Conservation (phyloP, 2,113 vertebrate species). For the Thamnaconus septentrionalis region DNA sequence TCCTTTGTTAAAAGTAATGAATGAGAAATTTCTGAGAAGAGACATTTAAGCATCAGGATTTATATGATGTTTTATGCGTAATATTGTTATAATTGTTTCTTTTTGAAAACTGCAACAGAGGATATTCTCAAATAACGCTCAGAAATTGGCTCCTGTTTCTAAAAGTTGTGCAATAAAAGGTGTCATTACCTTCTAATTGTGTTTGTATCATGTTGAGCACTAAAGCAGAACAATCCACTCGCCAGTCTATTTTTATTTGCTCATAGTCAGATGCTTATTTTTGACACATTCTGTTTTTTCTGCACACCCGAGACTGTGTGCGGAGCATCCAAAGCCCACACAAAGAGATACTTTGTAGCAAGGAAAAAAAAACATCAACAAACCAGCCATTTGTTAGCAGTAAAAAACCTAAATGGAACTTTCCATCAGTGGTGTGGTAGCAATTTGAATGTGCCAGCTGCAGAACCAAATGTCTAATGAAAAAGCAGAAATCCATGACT, state of each 20-base stretch:
- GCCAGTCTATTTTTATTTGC: neutral
- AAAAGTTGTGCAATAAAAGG: too few species aligned
- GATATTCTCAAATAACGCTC: too few species aligned
- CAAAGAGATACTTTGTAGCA: constrained; percentile 35
- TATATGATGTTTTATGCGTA: too few species aligned
- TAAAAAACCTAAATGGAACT: constrained; percentile 59
- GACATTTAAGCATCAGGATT: too few species aligned
- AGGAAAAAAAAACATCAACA: constrained; percentile 48
- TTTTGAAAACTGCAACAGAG: too few species aligned
- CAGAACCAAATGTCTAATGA: constrained; percentile 39
- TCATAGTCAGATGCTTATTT: neutral
- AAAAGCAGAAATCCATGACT: constrained; percentile 61
- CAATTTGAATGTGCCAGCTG: constrained; percentile 51
- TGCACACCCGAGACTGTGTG: neutral
- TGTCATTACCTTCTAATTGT: too few species aligned
- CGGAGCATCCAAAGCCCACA: constrained; percentile 28
- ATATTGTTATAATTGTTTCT: too few species aligned
- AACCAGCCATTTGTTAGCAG: constrained; percentile 50
- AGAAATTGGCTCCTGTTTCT: too few species aligned
- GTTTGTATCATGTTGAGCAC: too few species aligned
- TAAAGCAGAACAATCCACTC: neutral
- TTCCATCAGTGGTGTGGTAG: constrained; percentile 59
- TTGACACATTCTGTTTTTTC: constrained; percentile 11
- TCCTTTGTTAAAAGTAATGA: too few species aligned
- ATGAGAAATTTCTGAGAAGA: too few species aligned